Base-by-base conservation (phyloP, 2,797 vertebrate genomes). In the Myripristis murdjan region DNA sequence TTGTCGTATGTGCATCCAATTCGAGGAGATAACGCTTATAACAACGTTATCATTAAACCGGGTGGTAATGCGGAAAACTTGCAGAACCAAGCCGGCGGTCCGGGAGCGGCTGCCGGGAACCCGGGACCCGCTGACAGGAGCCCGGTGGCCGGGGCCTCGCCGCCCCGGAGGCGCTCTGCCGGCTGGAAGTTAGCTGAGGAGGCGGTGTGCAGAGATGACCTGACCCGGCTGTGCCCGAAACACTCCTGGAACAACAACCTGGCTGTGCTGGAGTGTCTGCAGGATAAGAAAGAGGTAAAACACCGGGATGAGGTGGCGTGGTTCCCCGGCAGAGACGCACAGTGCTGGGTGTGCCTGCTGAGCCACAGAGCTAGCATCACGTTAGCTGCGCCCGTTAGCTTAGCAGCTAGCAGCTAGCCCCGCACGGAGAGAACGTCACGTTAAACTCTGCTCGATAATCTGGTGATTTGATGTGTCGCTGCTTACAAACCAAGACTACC, bases 221-320 rank as follows among this genome's bases (percentile, higher is more conserved):
- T 98, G 90, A 94, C 87, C 90, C 96, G 97, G 49, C 95, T 98
- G 67, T 97, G 98, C 83, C 96, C 97, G 60, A 97, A 96, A 87
- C 95, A 98, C 82, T 96, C 96, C 87, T 98, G 98, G 98, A 95
- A 92, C 92, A 99, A 98, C 93, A 99, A 98, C 94, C 93, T 99
- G 89, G 96, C 97, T 16, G 96, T 98, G 65, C 93, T 99, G 67
- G 97, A 98, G 89, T 99, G 98, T 75, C 92, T 99, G 22, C 97
- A 99, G 93, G 98, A 98, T 84, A 95, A 93, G 67, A 95, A 97
- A n/a, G 97, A 98, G 97, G 98, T 99, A 24, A 56, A 18, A 12
- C 0, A 2, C 6, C 44, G n/a, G 23, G 44, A 16, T 14, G 0
- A 11, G 39, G 18, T 18, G 1, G 1, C 1, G 59, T 47, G 37